Base-by-base conservation (phyloP, 1,140 invertebrate species). In the Ceratina japonica region DNA sequence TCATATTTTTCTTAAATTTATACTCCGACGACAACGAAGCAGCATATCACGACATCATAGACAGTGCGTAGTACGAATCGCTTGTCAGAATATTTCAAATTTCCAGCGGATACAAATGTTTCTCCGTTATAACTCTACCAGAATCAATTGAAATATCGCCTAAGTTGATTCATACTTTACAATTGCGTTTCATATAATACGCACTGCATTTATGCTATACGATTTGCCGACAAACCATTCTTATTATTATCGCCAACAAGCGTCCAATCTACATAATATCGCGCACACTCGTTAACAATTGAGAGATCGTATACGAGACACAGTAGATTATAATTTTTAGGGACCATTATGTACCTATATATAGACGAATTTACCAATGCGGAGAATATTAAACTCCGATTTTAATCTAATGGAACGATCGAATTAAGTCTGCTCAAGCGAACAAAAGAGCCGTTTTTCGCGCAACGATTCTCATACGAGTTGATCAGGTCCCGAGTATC, bases 341-440 rank as follows among this genome's bases (percentile, higher is more conserved):
- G 73, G 27, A 77, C 72, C 59, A 72, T 44, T 75, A 79, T 8
- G 37, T 44, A 44, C 37, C 37, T 84, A 85, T 71, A 31, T 84
- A 71, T 78, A 76, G 13, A 44, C 71, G 68, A 79, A 72, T 74
- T 83, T 71, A 79, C n/a, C 20, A 31, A 56, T 31, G 51, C 63
- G 76, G 8, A 52, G 65, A 59, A 54, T 61, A 37, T 69, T 37
- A 7, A 44, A 0, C 31, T 20, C 51, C 24, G 18, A n/a, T 56
- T 31, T 52, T 63, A 54, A 51, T 24, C 16, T 18, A 51, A 15
- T 20, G 54, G 16, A 63, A 54, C 27, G 62, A 22, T 82, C 61
- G 71, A 66, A 24, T 54, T 44, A 58, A 56, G 64, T 68, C 18
- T 37, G 79, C 65, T 76, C 58, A 54, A 76, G 37, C 63, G 71